Base-by-base conservation (phyloP, 1,140 invertebrate genomes). In the Drosophila arizonae region DNA sequence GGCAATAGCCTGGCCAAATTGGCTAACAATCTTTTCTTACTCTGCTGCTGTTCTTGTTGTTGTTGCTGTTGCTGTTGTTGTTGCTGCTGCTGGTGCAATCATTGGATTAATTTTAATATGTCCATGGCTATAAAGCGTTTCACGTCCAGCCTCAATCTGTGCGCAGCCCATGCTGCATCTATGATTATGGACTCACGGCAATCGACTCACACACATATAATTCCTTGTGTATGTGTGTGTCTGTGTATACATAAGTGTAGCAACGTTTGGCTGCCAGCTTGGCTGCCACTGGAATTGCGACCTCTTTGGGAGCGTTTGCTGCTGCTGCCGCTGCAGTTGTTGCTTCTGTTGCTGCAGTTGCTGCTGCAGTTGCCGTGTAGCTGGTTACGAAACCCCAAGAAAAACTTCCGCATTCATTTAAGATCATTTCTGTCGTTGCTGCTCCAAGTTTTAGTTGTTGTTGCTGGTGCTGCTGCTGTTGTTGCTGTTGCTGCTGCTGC, bases 341-440 rank as follows among this genome's bases (percentile, higher is more conserved):
- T 48, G 61, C 3, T 24, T 2, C 21, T 24, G 21, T 24, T 24
- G 21, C 21, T 1, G 21, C 21, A 2, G 21, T n/a, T 67, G 33
- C 4, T 64, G 62, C 11, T 46, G 63, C 6, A 61, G 63, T 11
- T 48, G 61, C 58, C 48, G 51, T 56, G 73, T 87, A 84, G 85
- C 89, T 90, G 85, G 90, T 90, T 90, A 90, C 90, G 90, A 90
- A 90, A 90, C 81, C 82, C 77, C 85, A 81, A 88, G 84, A 90
- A 91, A 91, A 91, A 90, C 90, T 91, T 91, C 90, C 90, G 90
- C 90, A 91, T 91, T 91, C 90, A 91, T 90, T 91, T 90, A 91
- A 90, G 85, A 90, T 91, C 86, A 88, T 89, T 91, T 91, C 86
- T 90, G 80, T 90, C 80, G 80, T 85, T 89, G 79, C 55, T 87